Base-by-base conservation (phyloP, 2,888 invertebrate genomes). In the Protophormia terraenovae region DNA sequence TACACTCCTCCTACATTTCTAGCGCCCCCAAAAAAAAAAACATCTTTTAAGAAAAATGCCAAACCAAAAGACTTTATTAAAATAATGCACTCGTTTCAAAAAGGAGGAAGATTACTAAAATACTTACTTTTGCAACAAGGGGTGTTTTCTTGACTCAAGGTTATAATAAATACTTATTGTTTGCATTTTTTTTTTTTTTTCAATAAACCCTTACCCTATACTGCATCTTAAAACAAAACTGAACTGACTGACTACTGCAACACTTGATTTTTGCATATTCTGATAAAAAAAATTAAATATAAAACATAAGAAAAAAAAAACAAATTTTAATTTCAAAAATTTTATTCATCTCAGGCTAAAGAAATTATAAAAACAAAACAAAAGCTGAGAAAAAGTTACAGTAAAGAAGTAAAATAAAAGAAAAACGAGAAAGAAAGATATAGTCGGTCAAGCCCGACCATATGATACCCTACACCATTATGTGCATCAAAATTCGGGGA, bases 181-280 rank as follows among this genome's bases (percentile, higher is more conserved):
- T 50, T 50, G 10, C 2, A n/a, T 16, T 7, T 27, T 19, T 32
- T 41, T 60, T 67, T 32, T 35, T 62, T 60, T 78, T 58, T 32
- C 4, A 29, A 50, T 38, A 50, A 27, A 32, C 60, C 41, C 50
- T 32, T 62, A 38, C 8, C 22, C 29, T 24, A 6, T 8, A 12
- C 19, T 62, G 83, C 73, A 53, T 32, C 41, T 75, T 64, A 35
- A 67, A 45, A 38, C 53, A 64, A 35, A 71, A 53, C 71, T 41
- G 50, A 62, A 62, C 53, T 53, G 73, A 79, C 86, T 71, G 77
- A 81, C 86, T 72, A 80, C 80, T 84, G 87, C 86, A 84, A 83
- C 81, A 88, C 88, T 88, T 86, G 86, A 87, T 86, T 88, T n/a
- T 88, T 88, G 88, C 88, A 88, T 88, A 87, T 87, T 84, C 78